Evolutionary conservation across 2,888 invertebrate species (phyloP), one percentile per base, ranked within the genome.

Genomic region (Ectemnius continuus): DNA sequence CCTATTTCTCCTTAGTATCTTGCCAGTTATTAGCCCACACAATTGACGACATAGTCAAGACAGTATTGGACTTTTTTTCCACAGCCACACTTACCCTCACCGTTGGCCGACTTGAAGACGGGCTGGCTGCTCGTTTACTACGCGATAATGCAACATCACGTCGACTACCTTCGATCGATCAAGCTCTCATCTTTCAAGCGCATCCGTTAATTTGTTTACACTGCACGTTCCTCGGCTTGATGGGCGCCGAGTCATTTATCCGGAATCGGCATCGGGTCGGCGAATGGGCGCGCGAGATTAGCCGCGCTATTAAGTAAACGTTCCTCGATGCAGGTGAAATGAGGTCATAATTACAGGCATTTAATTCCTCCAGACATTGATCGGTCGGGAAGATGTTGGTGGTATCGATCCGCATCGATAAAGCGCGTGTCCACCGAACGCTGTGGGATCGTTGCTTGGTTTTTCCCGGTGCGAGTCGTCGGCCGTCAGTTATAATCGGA

Each of bases 291-390:
- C 28, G 16, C 46, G 45, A 16, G 63, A 56, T 52, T 68, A 57
- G 11, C n/a, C 59, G 28, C 57, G 14, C 59, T 45, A 58, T 61
- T 73, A 79, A 73, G 70, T 63, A 70, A 76, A 73, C 68, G 26
- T 16, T 16, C 56, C 45, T 47, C 68, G 59, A 67, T 58, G 28
- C n/a, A 28, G 61, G 60, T 61, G 64, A 61, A 59, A 64, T 60
- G 47, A 28, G 26, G 26, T 64, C 52, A 47, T 64, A 57, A 66
- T 59, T 67, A 48, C 46, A 52, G 47, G 64, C 26, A 62, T 67
- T 61, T 52, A 18, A 57, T 66, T 23, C n/a, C 8, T 2, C 36
- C 8, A 36, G 1, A 36, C 8, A 36, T 6, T 36, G 36, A 36
- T 36, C 36, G 36, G 36, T 0, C 8, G 36, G 5, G 36, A 36